Base-by-base conservation (phyloP, 2,113 vertebrate species). In the Dissostichus mawsoni region DNA sequence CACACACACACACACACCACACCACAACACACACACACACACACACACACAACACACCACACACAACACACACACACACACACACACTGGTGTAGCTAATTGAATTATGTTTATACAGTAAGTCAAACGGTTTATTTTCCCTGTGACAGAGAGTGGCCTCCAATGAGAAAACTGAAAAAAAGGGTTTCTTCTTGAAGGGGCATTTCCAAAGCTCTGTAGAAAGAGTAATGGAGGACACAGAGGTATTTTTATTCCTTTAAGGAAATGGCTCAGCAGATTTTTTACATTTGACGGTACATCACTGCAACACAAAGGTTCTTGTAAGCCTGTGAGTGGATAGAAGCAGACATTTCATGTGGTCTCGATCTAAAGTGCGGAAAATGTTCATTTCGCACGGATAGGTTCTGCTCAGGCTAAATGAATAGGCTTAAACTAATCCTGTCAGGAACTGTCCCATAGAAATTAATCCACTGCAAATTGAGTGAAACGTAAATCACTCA, bases 21-120 rank as follows among this genome's bases (percentile, higher is more conserved):
- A n/a, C n/a, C n/a, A n/a, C n/a, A n/a, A 41, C 36, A 41, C 36
- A 41, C 36, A 58, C 41, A 75, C 14, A 16, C 68, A 13, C 51
- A 18, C 48, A 12, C 69, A 68, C 64, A 61, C 74, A 80, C 41
- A 58, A n/a, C n/a, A n/a, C n/a, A n/a, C n/a, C 8, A 56, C 57
- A 70, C 3, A 51, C 36, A n/a, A 45, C 33, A 66, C 47, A 57
- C 73, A 47, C 72, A 29, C 16, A 18, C 50, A 16, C 7, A 25
- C 57, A 78, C 78, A 80, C 82, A 82, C 76, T 75, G 56, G 80
- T 82, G 83, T 81, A 66, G 83, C 86, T 81, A 90, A 90, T 89
- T 89, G 78, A 91, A 90, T 86, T 88, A 66, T 80, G 72, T 87
- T 81, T 81, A 65, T 87, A 90, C 87, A 88, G 82, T 85, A 87